Evolutionary conservation across 1,140 invertebrate species (phyloP), one percentile per base, ranked within the genome.

Genomic region (Lasaia peninsularis): DNA sequence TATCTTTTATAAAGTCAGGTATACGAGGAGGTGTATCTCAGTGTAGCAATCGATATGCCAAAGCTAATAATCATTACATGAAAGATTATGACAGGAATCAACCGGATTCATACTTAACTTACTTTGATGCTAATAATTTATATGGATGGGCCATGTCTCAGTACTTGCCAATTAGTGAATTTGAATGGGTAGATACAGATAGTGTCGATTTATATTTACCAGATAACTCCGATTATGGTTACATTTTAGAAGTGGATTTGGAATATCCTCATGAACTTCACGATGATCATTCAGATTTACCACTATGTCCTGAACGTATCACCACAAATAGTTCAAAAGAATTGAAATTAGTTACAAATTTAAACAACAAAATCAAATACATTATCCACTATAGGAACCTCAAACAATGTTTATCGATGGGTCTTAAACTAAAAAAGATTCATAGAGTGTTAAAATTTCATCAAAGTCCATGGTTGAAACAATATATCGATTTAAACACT

Each of bases 101-200:
- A 63, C 49, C 55, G 16, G 54, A 48, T 33, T 76, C 70, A 10
- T 89, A 75, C 73, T 50, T 91, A 14, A 65, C 76, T 18, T 91
- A 91, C 74, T 78, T 85, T 12, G 91, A 92, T 86, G 80, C 75
- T 8, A 92, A 91, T 66, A 91, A 92, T 76, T 67, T 91, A 48
- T 92, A 93, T 82, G 91, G 91, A 9, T 81, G 65, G 55, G 80
- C 82, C 9, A 90, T 92, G 88, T 80, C 68, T 14, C 67, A 86
- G 62, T 67, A 60, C 59, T 68, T 91, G 35, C 89, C 90, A 14
- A 66, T 62, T 16, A 60, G 56, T 18, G 33, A 73, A 31, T 92
- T 91, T 78, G 50, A 87, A 66, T 92, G 88, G 86, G 52, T 84
- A 12, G 56, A 69, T 40, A 10, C 62, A 24, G 33, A 65, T 63